Evolutionary conservation across 2,888 invertebrate genomes (phyloP).

Genomic region (Synanthedon myopaeformis): DNA sequence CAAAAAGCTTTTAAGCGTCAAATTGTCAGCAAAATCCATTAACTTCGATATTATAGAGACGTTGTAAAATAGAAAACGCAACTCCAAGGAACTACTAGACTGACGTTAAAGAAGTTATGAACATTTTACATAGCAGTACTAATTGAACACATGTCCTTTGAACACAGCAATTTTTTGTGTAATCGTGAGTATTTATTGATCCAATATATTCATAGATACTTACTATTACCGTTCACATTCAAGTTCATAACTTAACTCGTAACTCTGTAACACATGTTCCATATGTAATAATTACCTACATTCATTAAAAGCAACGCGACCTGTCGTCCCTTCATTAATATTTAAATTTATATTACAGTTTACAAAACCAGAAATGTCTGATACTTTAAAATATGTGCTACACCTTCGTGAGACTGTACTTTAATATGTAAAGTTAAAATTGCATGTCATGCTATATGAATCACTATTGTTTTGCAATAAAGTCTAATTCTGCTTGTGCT

Average conservation of each 20-base stretch:
- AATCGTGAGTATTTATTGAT: too few species aligned
- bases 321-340: slow-evolving; percentile 53
- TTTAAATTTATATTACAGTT: slow-evolving; percentile 49
- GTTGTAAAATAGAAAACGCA: not conserved
- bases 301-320: slow-evolving; percentile 38
- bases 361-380: slow-evolving; percentile 42
- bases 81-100: not conserved
- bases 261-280: slow-evolving; percentile 40
- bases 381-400: slow-evolving; percentile 36
- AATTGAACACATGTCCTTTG: not conserved
- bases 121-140: not conserved
- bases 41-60: slow-evolving; percentile 12
- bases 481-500: slow-evolving; percentile 33
- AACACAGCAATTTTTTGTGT: not conserved
- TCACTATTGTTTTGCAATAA: slow-evolving; percentile 27
- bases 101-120: not conserved
- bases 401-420: slow-evolving; percentile 32
- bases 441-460: slow-evolving; percentile 1
- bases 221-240: not conserved
- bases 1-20: slow-evolving; percentile 63
- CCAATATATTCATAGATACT: not conserved
- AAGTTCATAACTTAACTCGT: slow-evolving; percentile 5
- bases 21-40: slow-evolving; percentile 49
- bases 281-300: slow-evolving; percentile 33
- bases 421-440: slow-evolving; percentile 25